These are phyloP conservation scores for Polypedilum vanderplanki DNA, from an alignment of 1,140 invertebrate species.

Conservation along the genomic window DNA sequence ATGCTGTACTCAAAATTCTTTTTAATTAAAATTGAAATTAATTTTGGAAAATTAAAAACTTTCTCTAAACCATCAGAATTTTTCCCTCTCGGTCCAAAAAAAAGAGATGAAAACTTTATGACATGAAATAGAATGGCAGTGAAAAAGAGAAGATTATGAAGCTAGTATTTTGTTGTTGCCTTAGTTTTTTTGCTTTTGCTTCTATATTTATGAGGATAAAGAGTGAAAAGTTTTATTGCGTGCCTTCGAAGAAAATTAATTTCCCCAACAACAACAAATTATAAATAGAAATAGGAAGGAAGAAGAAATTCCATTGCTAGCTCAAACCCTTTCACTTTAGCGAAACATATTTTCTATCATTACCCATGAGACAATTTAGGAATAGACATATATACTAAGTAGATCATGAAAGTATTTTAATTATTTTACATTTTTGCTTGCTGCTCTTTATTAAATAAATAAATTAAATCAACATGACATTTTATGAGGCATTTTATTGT, in stretches of 20 bases:
- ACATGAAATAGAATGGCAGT: slow-evolving; percentile 18
- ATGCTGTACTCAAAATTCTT: neutral
- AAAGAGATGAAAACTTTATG: neutral
- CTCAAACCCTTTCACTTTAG: neutral
- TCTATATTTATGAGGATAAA: neutral
- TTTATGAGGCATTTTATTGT: slow-evolving; percentile 6
- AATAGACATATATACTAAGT: neutral
- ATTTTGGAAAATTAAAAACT: slow-evolving; percentile 11
- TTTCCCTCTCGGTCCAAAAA: neutral
- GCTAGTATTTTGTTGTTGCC: neutral
- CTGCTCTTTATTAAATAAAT: slow-evolving; percentile 5
- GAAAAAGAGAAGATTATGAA: slow-evolving; percentile 19
- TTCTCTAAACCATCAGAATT: neutral
- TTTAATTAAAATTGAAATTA: slow-evolving; percentile 20
- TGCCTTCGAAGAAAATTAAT: slow-evolving; percentile 17
- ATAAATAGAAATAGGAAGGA: neutral
- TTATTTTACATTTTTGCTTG: neutral
- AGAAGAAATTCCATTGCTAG: too few species aligned
- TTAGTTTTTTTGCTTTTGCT: neutral
- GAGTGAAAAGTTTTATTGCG: neutral
- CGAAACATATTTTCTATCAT: neutral
- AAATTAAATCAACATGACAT: slow-evolving; percentile 14
- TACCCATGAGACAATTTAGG: slow-evolving; percentile 6
- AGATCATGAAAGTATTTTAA: slow-evolving; percentile 19
- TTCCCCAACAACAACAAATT: neutral